Evolutionary conservation across 1,140 invertebrate genomes (phyloP), one percentile per base, ranked within the genome.

Genomic region (Trichonephila inaurata): DNA sequence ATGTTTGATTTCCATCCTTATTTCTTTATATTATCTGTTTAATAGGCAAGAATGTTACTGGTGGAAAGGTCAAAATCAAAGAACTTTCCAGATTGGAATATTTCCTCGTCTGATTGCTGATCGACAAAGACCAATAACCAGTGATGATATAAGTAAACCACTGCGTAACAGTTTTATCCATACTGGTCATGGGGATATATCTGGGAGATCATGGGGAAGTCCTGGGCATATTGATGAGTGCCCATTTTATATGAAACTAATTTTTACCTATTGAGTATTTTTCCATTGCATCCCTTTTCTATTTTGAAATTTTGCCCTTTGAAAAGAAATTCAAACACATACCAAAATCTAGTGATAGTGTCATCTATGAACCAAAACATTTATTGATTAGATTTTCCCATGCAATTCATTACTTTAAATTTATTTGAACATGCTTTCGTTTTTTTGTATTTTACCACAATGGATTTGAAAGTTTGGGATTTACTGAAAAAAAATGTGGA

Each of bases 21-120:
- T 61, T 19, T 87, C 24, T 33, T 85, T 88, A 85, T 64, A 18
- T 10, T 12, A 10, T 81, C 19, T 89, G 51, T 85, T 69, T 92
- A 94, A n/a, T 94, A 96, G 96, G 40, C 95, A 98, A 0, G 98
- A 99, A 94, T 96, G 98, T 95, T 99, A 98, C 95, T 99, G 98
- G 97, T 99, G 99, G 98, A 98, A 98, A 96, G 98, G 96, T 19
- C 99, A 99, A 96, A 99, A 99, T 96, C 98, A 98, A 95, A 96
- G 98, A 89, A 98, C 98, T 0, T 98, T 97, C 95, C 97, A 98
- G 94, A 97, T 99, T 86, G 98, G 98, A 8, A 94, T 95, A 89
- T 97, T 97, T 95, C 97, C 96, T 91, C 96, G 98, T 10, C 97
- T 97, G 94, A 95, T 97, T 18, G 97, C 97, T 0, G 97, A 98